Conservation (phyloP, 2,797 vertebrate genomes). For the Mico argentatus region DNA sequence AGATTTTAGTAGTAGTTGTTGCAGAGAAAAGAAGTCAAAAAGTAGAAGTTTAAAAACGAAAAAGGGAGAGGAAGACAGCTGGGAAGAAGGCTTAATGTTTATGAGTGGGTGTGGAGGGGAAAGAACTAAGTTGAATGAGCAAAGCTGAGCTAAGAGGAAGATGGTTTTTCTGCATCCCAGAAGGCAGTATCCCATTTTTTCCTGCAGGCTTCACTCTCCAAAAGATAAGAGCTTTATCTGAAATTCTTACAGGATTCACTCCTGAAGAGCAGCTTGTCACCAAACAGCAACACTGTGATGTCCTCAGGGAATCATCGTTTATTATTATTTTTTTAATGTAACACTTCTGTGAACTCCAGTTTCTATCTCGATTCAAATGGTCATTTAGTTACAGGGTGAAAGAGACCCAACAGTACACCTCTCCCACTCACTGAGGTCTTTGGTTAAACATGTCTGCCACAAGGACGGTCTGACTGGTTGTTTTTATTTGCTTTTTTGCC, state of each 20-base stretch:
- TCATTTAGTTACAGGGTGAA: slow-evolving; percentile 29
- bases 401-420: neutral
- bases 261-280: slow-evolving; percentile 76
- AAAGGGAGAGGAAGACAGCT: neutral
- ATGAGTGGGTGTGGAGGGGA: neutral
- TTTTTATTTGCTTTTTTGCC: neutral
- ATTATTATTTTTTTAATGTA: slow-evolving; percentile 73
- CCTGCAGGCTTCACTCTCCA: slow-evolving; percentile 49
- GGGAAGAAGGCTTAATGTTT: slow-evolving; percentile 47
- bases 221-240: slow-evolving; percentile 67
- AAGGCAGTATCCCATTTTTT: slow-evolving; percentile 49
- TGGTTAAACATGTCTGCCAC: slow-evolving; percentile 43
- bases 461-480: neutral
- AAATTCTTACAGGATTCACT: slow-evolving; percentile 77
- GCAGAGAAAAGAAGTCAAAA: slow-evolving; percentile 56
- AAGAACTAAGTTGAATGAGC: slow-evolving; percentile 62
- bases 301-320: slow-evolving; percentile 72
- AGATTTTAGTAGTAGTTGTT: slow-evolving; percentile 39
- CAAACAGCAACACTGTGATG: slow-evolving; percentile 64
- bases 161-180: slow-evolving; percentile 26
- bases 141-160: slow-evolving; percentile 36
- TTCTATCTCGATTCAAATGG: slow-evolving; percentile 68
- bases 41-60: slow-evolving; percentile 28
- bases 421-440: neutral
- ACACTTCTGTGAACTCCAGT: slow-evolving; percentile 62